Base-by-base conservation (phyloP, 2,888 invertebrate genomes). In the Pyrocoelia pectoralis region DNA sequence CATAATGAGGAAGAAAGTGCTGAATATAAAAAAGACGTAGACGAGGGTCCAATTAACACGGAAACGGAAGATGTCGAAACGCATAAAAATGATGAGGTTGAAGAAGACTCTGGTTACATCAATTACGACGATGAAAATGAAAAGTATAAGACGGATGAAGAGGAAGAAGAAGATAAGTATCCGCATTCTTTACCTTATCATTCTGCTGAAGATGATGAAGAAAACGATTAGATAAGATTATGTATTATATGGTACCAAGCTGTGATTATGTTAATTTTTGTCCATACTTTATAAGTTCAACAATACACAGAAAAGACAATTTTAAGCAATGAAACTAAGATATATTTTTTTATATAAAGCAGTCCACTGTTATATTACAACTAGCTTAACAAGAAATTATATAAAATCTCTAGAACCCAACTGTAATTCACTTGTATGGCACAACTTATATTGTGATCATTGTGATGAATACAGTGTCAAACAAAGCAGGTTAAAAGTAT, bases 31-130 rank as follows among this genome's bases (percentile, higher is more conserved):
- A n/a, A n/a, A n/a, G n/a, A n/a, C n/a, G n/a, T n/a, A 46, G 46
- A 46, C 2, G 46, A 15, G 3, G 46, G 8, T 10, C 18, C 46
- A 3, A 46, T 17, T 46, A 46, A 46, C 15, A 46, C 14, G 3
- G 46, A 46, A 18, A 46, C 17, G 9, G 46, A 46, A 46, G n/a
- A 46, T 10, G 46, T 46, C 10, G 46, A 46, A 17, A 46, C 46
- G 18, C 46, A 46, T n/a, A 70, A 68, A 8, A 73, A 73, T 54
- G 18, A 52, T 1, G 63, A 72, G 8, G 73, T 69, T 46, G 43
- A 43, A 43, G 70, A 68, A 18, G 41, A 41, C 66, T 68, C 71
- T 12, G 66, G 49, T 19, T 70, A 71, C 38, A 65, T 54, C 1
- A 60, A 63, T 8, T 55, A 69, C 13, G 62, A 62, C 12, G 10